Base-by-base conservation (phyloP, 2,797 vertebrate species). In the Furcifer pardalis region DNA sequence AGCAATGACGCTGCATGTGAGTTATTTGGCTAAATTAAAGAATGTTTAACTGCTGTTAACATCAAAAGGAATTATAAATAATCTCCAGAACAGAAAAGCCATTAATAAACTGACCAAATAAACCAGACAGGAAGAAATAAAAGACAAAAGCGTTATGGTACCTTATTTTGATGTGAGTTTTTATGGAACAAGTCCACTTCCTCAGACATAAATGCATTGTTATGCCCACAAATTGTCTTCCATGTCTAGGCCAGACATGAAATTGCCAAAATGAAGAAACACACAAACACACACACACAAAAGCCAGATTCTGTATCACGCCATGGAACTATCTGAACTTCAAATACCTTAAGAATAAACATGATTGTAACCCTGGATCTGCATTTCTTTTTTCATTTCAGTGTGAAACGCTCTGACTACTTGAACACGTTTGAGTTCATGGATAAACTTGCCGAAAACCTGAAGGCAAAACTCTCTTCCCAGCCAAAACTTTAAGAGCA, bases 401-500 rank as follows among this genome's bases (percentile, higher is more conserved):
- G 98, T 0, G 97, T 98, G 86, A 96, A 94, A 12, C 97, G 97
- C 21, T 95, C 97, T 0, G 98, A 99, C 95, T 99, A 98, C 95
- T 91, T 99, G 95, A 99, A 97, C 95, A 99, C 99, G 25, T 99
- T 99, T 87, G 97, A 99, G 86, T 99, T 99, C 95, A 93, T 99
- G 95, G 98, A 99, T 94, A 99, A 99, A 95, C 95, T 99, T 89
- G 97, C 97, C 37, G 98, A 98, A 94, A 99, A 99, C 94, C 94
- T 99, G 95, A 97, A 98, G 94, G 80, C 71, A 62, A 99, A 98
- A 92, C 91, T 99, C 15, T 90, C 95, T 37, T 96, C 88, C 81
- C 96, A 97, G 81, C 96, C 97, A 76, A 99, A 97, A 92, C 96
- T 98, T 92, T 99, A 96, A 97, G 83, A 76, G 71, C n/a, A 1